Evolutionary conservation across 2,113 vertebrate species (phyloP).

Genomic region (Ameiurus melas): DNA sequence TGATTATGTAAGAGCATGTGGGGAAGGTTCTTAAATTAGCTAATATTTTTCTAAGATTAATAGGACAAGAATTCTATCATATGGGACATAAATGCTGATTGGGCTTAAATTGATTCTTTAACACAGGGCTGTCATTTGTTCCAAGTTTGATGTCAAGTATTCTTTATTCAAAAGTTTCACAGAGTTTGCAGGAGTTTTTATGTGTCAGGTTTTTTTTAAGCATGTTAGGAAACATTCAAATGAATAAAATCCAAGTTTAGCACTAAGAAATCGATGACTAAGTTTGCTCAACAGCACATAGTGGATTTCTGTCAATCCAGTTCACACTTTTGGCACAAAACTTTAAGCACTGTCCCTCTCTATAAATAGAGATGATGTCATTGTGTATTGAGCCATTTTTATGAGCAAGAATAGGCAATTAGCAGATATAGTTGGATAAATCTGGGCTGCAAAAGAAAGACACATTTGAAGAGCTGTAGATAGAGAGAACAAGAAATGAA

Average conservation of each 20-base stretch:
- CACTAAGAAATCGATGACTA: neutral
- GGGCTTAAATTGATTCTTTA: neutral
- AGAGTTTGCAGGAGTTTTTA: too few relatives aligned
- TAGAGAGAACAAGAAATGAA: too few relatives aligned
- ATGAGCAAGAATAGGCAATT: neutral
- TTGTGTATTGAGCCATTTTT: neutral
- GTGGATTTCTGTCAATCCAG: neutral
- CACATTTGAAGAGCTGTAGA: too few relatives aligned
- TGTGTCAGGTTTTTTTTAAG: neutral
- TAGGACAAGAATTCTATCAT: neutral
- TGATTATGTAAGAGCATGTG: neutral
- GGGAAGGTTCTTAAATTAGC: neutral
- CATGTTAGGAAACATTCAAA: neutral
- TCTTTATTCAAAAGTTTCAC: too few relatives aligned
- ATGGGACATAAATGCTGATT: too few relatives aligned
- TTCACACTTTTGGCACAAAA: neutral
- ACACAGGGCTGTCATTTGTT: neutral
- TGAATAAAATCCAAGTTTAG: neutral
- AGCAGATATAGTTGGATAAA: neutral
- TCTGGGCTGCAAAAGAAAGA: too few relatives aligned
- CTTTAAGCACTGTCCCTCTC: neutral
- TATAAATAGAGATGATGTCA: neutral
- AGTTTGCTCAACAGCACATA: neutral
- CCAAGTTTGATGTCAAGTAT: too few relatives aligned
- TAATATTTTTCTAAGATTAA: neutral